phyloP scores from a whole-genome alignment of 2,797 vertebrate genomes.

The Xenentodon cancila region DNA sequence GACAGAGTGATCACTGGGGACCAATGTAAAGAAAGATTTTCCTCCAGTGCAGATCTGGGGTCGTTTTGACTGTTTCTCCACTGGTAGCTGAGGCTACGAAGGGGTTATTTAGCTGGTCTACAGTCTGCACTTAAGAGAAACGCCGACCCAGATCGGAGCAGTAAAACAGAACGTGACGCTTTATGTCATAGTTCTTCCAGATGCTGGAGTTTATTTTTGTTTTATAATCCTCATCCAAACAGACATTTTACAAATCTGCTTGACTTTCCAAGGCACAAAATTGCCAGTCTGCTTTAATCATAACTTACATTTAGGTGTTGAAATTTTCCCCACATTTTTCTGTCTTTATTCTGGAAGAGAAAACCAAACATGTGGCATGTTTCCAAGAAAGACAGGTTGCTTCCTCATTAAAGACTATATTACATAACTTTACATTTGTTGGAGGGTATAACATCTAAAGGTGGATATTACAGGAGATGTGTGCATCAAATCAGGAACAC shows the following conservation, averaged over 20 bases:
- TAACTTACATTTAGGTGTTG: neutral
- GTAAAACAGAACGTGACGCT: conserved; percentile 15
- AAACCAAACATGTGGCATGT: neutral
- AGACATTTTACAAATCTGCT: neutral
- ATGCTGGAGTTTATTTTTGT: conserved; percentile 19
- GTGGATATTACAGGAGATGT: no score
- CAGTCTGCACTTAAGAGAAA: conserved; percentile 31
- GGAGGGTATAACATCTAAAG: no score
- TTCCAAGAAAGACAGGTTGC: neutral
- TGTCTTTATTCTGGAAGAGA: neutral
- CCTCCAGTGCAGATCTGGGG: conserved; percentile 30
- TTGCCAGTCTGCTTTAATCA: neutral
- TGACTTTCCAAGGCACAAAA: neutral
- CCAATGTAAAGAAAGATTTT: conserved; percentile 36
- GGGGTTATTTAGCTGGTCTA: conserved; percentile 46
- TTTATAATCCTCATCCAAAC: conserved; percentile 2
- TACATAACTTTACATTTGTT: no score
- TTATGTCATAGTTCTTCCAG: conserved; percentile 15
- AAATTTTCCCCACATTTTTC: conserved; percentile 5
- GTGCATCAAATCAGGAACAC: no score
- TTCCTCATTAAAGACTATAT: neutral
- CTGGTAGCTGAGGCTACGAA: conserved; percentile 32
- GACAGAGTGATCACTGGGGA: conserved; percentile 44
- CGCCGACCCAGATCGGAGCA: conserved; percentile 20
- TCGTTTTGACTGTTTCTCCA: conserved; percentile 43